Percentiles rank a stretch among this genome's conserved stretches.
These are phyloP conservation scores for Pseudeuparius sepicola DNA, from an alignment of 2,888 invertebrate species.

Conservation along the genomic window DNA sequence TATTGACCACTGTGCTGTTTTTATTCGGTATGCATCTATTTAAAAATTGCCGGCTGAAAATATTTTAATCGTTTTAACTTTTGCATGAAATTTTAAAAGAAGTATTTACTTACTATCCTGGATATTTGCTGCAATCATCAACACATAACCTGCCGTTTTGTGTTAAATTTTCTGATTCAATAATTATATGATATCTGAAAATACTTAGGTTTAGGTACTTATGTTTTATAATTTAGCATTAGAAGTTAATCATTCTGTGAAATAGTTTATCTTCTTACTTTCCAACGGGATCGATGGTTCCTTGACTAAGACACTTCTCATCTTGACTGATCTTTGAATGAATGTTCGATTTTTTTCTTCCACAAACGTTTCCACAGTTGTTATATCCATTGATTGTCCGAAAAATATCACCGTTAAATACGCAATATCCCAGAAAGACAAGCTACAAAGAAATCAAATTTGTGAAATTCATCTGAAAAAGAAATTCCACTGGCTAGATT, in stretches of 20 bases:
- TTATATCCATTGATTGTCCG: slow-evolving; percentile 54
- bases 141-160: slow-evolving; percentile 33
- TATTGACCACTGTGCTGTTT: slow-evolving; percentile 35
- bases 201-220: too few species aligned
- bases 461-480: too few species aligned
- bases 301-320: too few species aligned
- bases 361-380: slow-evolving; percentile 55
- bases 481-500: too few species aligned
- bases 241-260: too few species aligned
- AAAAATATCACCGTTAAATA: slow-evolving; percentile 45
- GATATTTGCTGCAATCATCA: slow-evolving; percentile 30
- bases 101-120: slow-evolving; percentile 29
- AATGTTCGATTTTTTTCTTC: too few species aligned
- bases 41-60: slow-evolving; percentile 41
- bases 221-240: too few species aligned
- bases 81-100: too few species aligned
- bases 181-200: slow-evolving; percentile 25
- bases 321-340: too few species aligned
- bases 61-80: too few species aligned
- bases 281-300: too few species aligned
- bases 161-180: slow-evolving; percentile 19
- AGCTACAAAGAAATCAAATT: slow-evolving; percentile 24
- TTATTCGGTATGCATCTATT: slow-evolving; percentile 45
- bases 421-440: slow-evolving; percentile 34
- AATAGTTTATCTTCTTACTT: too few species aligned